These are phyloP conservation scores for Chalcis sispes DNA, from an alignment of 2,888 invertebrate species.

Conservation along the genomic window DNA sequence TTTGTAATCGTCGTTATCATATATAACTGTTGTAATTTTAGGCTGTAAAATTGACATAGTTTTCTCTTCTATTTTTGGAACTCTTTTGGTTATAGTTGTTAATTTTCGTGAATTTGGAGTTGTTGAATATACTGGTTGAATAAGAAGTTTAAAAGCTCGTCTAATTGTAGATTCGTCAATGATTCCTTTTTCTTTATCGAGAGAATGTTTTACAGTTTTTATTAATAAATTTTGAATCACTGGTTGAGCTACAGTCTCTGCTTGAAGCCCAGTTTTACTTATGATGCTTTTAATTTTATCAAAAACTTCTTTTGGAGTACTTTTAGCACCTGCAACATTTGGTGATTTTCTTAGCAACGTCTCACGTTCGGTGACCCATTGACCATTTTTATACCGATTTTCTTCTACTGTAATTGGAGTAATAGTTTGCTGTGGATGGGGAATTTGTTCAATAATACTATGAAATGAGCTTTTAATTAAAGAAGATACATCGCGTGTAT, in stretches of 20 bases:
- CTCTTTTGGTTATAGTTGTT: not conserved
- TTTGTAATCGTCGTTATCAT: conserved; percentile 14
- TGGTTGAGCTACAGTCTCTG: conserved; percentile 57
- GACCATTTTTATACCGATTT: not conserved
- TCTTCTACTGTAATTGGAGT: conserved; percentile 4
- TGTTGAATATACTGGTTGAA: not conserved
- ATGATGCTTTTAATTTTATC: conserved; percentile 55
- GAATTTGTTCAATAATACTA: conserved; percentile 25
- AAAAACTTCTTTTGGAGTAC: conserved; percentile 32
- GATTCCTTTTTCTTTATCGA: conserved; percentile 52
- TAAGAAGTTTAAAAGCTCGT: conserved; percentile 55
- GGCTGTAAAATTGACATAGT: not conserved
- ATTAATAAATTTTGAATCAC: conserved; percentile 65
- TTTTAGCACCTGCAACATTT: not conserved
- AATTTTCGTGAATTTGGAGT: not conserved
- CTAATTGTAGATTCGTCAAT: conserved; percentile 59
- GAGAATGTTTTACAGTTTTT: conserved; percentile 61
- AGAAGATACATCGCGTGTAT: not conserved
- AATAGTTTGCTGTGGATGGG: conserved; percentile 10
- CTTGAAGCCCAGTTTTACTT: conserved; percentile 58
- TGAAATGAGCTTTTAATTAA: conserved; percentile 37
- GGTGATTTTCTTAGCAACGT: not conserved
- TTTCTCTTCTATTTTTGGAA: not conserved
- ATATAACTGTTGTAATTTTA: not conserved
- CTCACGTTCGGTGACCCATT: conserved; percentile 21